Evolutionary conservation across 2,888 invertebrate species (phyloP), one percentile per base, ranked within the genome.

Genomic region (Parnassius mnemosyne): DNA sequence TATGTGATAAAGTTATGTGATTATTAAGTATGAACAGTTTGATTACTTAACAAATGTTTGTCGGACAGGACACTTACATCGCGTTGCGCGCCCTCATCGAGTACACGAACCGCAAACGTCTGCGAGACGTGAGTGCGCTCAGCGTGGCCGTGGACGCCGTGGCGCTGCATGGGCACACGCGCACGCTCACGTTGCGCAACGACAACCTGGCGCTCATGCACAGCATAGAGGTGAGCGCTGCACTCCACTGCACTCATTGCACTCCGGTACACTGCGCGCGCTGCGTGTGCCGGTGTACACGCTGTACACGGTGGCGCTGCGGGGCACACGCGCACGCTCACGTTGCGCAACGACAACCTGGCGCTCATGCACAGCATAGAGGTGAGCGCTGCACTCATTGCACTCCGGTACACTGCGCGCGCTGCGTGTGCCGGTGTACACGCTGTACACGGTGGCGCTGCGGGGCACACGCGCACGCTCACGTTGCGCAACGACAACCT

Each of bases 11-110:
- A 20, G 1, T 20, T 20, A 0, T 20, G 20, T 20, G 1, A 20
- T 20, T 20, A 2, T 2, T 20, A 20, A 2, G 20, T 20, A 20
- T 20, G 2, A 20, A 20, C 2, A 2, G 20, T 20, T 20, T 20
- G 2, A 20, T 20, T 2, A 20, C 20, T 20, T 2, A 20, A 20
- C 20, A 20, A 20, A 7, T 34, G 7, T 34, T 34, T 34, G 34
- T 34, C 10, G 13, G 9, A 0, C 85, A 94, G 92, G 98, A 98
- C 82, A 97, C 97, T 0, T 96, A 97, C 67, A 94, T 96, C 74
- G 96, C 98, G 0, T 92, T 98, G 85, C 96, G 97, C 76, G 97
- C 98, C 0, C 89, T 98, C 46, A 96, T 97, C 76, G 97, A 97
- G 75, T 97, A 97, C 84, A 97, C 97, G 2, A 95, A 95, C 61